A percentile compares a stretch with the other conserved stretches of the same genome.
Conservation (phyloP, 1,140 invertebrate species). For the Dendroctonus ponderosae region DNA sequence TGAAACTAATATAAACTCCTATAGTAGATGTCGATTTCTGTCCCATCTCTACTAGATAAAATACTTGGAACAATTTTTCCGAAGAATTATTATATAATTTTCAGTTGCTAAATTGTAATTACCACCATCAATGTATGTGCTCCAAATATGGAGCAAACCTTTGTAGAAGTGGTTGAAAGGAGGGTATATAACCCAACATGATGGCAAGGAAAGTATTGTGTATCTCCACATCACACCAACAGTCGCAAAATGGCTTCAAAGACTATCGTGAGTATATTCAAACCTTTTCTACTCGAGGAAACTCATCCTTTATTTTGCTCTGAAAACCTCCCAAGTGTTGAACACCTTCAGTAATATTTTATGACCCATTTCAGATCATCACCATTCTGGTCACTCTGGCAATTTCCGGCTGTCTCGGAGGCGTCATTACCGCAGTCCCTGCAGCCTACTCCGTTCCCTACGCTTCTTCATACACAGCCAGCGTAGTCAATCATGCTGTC, state of each 20-base stretch:
- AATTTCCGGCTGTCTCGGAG: slow-evolving; percentile 20
- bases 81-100: too few species aligned
- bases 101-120: too few species aligned
- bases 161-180: too few species aligned
- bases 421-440: slow-evolving; percentile 31
- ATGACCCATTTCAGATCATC: not conserved
- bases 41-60: too few species aligned
- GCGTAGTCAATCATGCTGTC: slow-evolving; percentile 35
- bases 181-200: too few species aligned
- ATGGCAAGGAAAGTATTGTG: too few species aligned
- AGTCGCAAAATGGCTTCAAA: not conserved
- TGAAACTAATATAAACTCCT: too few species aligned
- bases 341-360: not conserved
- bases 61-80: too few species aligned
- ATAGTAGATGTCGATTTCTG: too few species aligned
- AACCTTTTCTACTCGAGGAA: not conserved
- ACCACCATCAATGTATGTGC: too few species aligned
- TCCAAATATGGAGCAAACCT: too few species aligned
- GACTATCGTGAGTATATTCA: not conserved
- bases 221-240: not conserved
- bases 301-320: not conserved
- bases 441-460: slow-evolving; percentile 36
- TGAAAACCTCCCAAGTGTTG: not conserved
- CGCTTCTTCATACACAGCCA: slow-evolving; percentile 37
- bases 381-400: not conserved